These are phyloP conservation scores for Mobula hypostoma DNA, from an alignment of 2,113 vertebrate species.

Conservation along the genomic window DNA sequence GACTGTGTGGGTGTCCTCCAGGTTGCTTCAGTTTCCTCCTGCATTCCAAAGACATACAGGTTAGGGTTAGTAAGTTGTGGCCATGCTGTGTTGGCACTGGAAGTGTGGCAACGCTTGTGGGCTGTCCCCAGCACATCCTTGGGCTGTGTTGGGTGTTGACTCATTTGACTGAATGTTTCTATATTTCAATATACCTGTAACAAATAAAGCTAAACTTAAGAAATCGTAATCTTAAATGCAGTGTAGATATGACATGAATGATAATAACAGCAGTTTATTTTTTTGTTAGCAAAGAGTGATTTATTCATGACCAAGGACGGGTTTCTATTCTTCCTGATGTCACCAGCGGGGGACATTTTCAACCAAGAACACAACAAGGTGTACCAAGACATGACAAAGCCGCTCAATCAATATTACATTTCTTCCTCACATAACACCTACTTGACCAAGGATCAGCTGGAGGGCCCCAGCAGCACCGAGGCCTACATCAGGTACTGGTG, in stretches of 20 bases:
- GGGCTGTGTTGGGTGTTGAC: no score
- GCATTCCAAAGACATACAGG: no score
- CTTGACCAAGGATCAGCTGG: conserved; percentile 87
- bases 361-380: conserved; percentile 63
- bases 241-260: not conserved
- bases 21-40: no score
- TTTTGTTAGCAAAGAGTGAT: conserved; percentile 65
- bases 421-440: conserved; percentile 97
- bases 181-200: no score
- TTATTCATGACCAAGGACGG: conserved; percentile 82
- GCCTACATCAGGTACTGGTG: conserved; percentile 80
- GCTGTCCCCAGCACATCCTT: no score
- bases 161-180: no score
- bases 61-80: no score
- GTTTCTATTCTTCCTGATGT: conserved; percentile 81
- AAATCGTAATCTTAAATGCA: no score
- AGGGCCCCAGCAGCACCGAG: conserved; percentile 87
- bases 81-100: no score
- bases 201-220: no score
- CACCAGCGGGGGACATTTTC: conserved; percentile 67
- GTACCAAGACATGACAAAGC: conserved; percentile 90
- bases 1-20: no score
- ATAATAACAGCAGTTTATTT: not conserved
- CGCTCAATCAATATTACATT: conserved; percentile 85
- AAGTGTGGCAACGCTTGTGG: no score